phyloP scores from a whole-genome alignment of 2,888 invertebrate genomes.

The Drosophila infuscata region DNA sequence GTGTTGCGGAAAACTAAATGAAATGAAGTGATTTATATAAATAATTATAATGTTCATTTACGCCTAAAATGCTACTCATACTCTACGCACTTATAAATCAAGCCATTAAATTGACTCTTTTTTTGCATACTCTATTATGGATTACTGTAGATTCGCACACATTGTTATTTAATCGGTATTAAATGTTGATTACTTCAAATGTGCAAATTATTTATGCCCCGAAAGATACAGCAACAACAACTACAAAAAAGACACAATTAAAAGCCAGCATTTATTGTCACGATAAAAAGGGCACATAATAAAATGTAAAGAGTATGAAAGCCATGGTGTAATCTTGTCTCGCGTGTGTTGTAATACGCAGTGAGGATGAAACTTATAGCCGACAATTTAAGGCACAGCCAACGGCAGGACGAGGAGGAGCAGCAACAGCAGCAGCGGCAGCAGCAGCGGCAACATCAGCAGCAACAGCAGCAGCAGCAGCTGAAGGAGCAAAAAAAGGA shows the following conservation, averaged over 20 bases:
- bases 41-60: background rate
- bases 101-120: background rate
- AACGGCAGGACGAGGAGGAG: background rate
- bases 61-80: background rate
- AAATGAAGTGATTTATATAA: background rate
- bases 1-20: background rate
- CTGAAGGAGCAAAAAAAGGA: constrained; percentile 24
- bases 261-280: constrained; percentile 4
- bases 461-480: constrained; percentile 6
- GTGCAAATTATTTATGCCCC: background rate
- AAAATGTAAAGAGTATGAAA: constrained; percentile 26
- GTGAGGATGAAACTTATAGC: constrained; percentile 54
- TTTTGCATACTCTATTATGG: constrained; percentile 2
- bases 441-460: constrained; percentile 27
- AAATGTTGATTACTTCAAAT: constrained; percentile 1
- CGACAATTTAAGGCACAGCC: constrained; percentile 65
- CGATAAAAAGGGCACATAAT: constrained; percentile 1
- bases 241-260: background rate
- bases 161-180: background rate
- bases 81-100: constrained; percentile 18
- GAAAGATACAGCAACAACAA: background rate
- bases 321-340: constrained; percentile 1
- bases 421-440: background rate
- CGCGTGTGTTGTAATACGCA: constrained; percentile 11
- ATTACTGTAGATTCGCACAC: background rate